These are phyloP conservation scores for Halichondria panicea DNA, from an alignment of 37 sponge, comb jelly and placozoan species.

Conservation along the genomic window DNA sequence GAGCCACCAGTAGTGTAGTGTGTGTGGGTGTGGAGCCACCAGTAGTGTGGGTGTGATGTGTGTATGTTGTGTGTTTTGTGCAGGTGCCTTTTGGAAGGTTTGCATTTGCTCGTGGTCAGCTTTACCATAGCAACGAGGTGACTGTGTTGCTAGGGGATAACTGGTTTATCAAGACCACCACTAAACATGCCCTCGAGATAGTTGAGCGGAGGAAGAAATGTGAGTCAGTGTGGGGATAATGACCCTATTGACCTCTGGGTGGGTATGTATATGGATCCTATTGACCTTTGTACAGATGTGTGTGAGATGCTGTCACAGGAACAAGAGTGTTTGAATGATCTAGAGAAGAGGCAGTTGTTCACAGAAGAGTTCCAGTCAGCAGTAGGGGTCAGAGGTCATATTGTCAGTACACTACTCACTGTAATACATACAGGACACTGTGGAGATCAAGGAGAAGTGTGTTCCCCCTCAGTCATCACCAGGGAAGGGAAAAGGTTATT, in stretches of 20 bases:
- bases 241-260: slow-evolving; percentile 5
- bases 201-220: slow-evolving; percentile 65
- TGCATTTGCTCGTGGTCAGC: slow-evolving; percentile 85
- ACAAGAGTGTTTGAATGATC: slow-evolving; percentile 38
- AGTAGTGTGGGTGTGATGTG: too few relatives aligned
- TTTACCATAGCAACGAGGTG: slow-evolving; percentile 91
- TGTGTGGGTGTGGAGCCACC: too few relatives aligned
- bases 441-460: slow-evolving; percentile 72
- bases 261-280: slow-evolving; percentile 4
- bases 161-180: slow-evolving; percentile 87
- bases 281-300: slow-evolving; percentile 50
- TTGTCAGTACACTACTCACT: neutral
- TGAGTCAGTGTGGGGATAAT: slow-evolving; percentile 6
- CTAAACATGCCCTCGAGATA: slow-evolving; percentile 73
- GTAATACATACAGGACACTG: slow-evolving; percentile 18
- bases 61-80: too few relatives aligned
- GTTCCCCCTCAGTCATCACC: too few relatives aligned
- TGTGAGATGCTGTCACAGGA: slow-evolving; percentile 39
- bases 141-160: slow-evolving; percentile 89
- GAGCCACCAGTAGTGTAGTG: too few relatives aligned
- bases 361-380: slow-evolving; percentile 24
- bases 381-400: slow-evolving; percentile 1
- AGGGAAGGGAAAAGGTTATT: too few relatives aligned
- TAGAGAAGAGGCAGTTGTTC: slow-evolving; percentile 37
- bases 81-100: slow-evolving; percentile 86